Evolutionary conservation across 2,888 invertebrate genomes (phyloP).

Genomic region (Tenodera sinensis): DNA sequence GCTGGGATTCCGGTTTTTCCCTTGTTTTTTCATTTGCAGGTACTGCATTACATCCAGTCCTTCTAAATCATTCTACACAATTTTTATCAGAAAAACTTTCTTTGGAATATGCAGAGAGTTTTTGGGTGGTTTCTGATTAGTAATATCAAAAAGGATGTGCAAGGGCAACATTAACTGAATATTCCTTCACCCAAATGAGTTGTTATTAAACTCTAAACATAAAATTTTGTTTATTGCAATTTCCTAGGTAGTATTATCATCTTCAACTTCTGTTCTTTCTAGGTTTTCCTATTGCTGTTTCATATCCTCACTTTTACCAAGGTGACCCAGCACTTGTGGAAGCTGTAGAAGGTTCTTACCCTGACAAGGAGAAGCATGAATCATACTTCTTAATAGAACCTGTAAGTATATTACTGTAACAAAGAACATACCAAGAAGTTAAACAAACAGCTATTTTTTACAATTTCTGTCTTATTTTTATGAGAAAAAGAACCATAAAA

Average conservation of each 20-base stretch:
- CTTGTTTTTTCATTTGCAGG: neutral
- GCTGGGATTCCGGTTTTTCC: neutral
- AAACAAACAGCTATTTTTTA: no score
- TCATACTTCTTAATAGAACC: constrained; percentile 77
- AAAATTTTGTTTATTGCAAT: neutral
- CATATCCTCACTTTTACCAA: constrained; percentile 83
- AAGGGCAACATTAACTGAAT: no score
- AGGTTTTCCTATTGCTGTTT: constrained; percentile 83
- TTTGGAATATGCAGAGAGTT: no score
- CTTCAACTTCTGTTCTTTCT: constrained; percentile 23
- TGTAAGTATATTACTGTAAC: constrained; percentile 46
- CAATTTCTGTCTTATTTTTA: no score
- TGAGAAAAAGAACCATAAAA: neutral
- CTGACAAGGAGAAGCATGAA: constrained; percentile 61
- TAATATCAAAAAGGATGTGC: no score
- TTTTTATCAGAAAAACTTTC: no score
- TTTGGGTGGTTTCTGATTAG: no score
- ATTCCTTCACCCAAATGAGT: no score
- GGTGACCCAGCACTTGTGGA: constrained; percentile 61
- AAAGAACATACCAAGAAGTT: neutral
- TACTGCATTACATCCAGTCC: neutral
- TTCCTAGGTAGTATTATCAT: neutral
- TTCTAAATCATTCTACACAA: neutral
- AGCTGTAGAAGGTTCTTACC: constrained; percentile 65
- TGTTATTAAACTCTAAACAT: no score